Evolutionary conservation across 2,113 vertebrate species (phyloP), one percentile per base, ranked within the genome.

Genomic region (Platichthys stellatus): DNA sequence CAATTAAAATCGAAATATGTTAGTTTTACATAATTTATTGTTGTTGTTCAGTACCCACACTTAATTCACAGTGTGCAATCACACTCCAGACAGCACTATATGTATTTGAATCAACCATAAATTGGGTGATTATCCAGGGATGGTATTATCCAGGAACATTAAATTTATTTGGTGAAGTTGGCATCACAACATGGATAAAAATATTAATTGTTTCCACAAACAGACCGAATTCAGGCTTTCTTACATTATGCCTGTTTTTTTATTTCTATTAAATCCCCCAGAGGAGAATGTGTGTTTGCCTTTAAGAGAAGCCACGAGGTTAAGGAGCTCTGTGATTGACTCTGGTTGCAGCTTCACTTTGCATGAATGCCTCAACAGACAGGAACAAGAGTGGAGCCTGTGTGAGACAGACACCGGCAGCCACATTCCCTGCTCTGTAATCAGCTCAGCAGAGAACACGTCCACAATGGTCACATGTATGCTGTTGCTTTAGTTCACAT

Each of bases 361-460:
- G 69, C 85, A 62, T 60, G 47, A 87, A 91, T 90, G 74, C 87
- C 80, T 83, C 74, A 88, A 76, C 72, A n/a, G 63, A 86, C 61
- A 79, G 60, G 87, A 87, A 89, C 79, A 86, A 86, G 63, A 87
- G 78, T 58, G 21, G 12, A 40, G 70, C 17, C 74, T 47, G 57
- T 78, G 35, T 76, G 56, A 40, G 59, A 74, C 21, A 74, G 76
- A 73, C 73, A 82, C 57, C 63, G 26, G n/a, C 47, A 63, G 60
- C 28, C 20, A 7, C 53, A 63, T 63, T 72, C 17, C 71, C 17
- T 21, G 14, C 45, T 53, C n/a, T 58, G 47, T 24, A 68, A 76
- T 59, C 61, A 63, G 64, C 72, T 67, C 58, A 69, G 40, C 5
- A 13, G 1, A 47, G 57, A 21, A 76, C 69, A 51, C 17, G 49